These are phyloP conservation scores for Manis pentadactyla DNA, from an alignment of 2,797 vertebrate species.

Conservation along the genomic window DNA sequence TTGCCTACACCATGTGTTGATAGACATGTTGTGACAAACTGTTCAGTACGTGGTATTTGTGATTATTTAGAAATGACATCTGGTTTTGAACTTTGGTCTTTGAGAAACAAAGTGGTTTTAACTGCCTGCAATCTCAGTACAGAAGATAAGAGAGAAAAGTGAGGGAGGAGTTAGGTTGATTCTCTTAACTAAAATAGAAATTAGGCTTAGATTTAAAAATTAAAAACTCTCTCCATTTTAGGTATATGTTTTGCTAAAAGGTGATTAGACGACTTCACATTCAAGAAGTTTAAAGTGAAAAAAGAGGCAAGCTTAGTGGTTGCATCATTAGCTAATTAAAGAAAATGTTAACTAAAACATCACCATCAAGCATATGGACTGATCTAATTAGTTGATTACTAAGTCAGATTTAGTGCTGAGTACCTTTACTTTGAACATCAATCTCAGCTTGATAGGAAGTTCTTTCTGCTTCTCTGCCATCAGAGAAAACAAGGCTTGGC, in stretches of 20 bases:
- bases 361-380: constrained; percentile 37
- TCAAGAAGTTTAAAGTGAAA: constrained; percentile 56
- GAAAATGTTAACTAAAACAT: constrained; percentile 67
- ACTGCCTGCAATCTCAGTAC: not conserved
- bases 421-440: constrained; percentile 73
- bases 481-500: constrained; percentile 56
- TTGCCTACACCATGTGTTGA: not conserved
- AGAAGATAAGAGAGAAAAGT: not conserved
- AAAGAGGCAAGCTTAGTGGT: constrained; percentile 45
- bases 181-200: constrained; percentile 20
- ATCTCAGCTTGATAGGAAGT: constrained; percentile 69
- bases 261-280: constrained; percentile 48
- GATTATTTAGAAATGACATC: not conserved
- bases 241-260: constrained; percentile 30
- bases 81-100: not conserved
- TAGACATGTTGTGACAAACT: not conserved
- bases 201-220: not conserved
- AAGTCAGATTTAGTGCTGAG: constrained; percentile 73
- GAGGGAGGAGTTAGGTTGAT: not conserved
- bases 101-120: constrained; percentile 7
- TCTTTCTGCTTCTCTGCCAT: constrained; percentile 62
- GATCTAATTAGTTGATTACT: constrained; percentile 75
- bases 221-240: not conserved
- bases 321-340: constrained; percentile 70
- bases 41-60: not conserved